Evolutionary conservation across 1,140 invertebrate genomes (phyloP).

Genomic region (Temnothorax nylanderi): DNA sequence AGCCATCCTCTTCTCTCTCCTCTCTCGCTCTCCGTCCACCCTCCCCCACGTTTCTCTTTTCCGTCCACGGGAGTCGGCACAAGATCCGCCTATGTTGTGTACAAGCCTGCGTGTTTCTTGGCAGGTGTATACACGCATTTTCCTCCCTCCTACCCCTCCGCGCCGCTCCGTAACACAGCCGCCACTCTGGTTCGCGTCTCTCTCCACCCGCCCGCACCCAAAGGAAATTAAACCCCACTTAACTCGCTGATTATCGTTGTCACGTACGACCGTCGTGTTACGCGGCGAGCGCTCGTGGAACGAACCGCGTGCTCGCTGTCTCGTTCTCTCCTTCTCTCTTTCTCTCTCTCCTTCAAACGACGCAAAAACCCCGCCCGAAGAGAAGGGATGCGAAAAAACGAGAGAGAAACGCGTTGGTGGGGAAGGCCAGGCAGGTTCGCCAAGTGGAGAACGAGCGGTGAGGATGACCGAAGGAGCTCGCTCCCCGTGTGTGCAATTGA

Average conservation of each 20-base stretch:
- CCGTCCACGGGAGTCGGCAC: slow-evolving; percentile 38
- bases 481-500: slow-evolving; percentile 48
- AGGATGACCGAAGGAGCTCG: slow-evolving; percentile 35
- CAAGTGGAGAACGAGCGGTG: slow-evolving; percentile 29
- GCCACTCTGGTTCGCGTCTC: slow-evolving; percentile 63
- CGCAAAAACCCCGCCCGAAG: slow-evolving; percentile 66
- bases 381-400: slow-evolving; percentile 63
- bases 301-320: slow-evolving; percentile 34
- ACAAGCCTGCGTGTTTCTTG: slow-evolving; percentile 77
- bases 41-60: background rate
- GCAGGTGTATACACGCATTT: slow-evolving; percentile 81
- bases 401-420: slow-evolving; percentile 13
- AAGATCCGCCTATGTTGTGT: slow-evolving; percentile 68
- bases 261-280: slow-evolving; percentile 77
- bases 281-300: slow-evolving; percentile 49
- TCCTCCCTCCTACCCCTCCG: slow-evolving; percentile 52
- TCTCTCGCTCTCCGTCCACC: slow-evolving; percentile 25
- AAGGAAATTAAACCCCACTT: slow-evolving; percentile 83
- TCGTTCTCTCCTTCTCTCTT: background rate
- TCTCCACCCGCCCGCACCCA: slow-evolving; percentile 77
- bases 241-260: slow-evolving; percentile 83
- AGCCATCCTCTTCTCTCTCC: slow-evolving; percentile 26
- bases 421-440: slow-evolving; percentile 28
- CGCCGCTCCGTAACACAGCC: slow-evolving; percentile 12
- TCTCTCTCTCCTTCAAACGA: slow-evolving; percentile 16